phyloP scores from a whole-genome alignment of 2,797 vertebrate genomes.

The Cynopterus sphinx region DNA sequence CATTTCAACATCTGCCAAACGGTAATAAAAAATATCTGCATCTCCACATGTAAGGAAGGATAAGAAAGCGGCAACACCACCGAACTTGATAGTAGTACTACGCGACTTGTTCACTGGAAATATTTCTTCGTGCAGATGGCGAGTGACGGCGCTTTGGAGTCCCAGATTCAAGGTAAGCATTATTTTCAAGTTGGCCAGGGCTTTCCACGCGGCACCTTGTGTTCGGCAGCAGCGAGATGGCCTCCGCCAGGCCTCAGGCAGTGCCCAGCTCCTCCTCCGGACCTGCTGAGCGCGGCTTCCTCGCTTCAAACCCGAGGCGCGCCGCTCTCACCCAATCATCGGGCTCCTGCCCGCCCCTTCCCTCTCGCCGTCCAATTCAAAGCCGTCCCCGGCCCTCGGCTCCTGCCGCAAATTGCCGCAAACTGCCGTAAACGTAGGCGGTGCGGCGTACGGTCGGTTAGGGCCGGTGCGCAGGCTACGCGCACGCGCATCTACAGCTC shows the following conservation, averaged over 20 bases:
- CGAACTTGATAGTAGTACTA: not conserved
- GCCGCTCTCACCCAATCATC: slow-evolving; percentile 29
- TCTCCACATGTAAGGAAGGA: not conserved
- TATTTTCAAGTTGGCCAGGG: not conserved
- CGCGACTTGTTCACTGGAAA: not conserved
- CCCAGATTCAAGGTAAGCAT: not conserved
- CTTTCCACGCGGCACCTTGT: fast-evolving
- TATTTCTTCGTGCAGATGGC: too few species aligned
- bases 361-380: slow-evolving; percentile 27
- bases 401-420: not conserved
- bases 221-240: fast-evolving
- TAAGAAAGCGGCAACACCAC: not conserved
- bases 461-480: fast-evolving
- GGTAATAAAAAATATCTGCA: not conserved
- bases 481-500: not conserved
- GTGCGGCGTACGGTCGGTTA: not conserved
- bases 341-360: slow-evolving; percentile 61
- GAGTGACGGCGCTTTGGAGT: not conserved
- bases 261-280: too few species aligned
- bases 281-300: not conserved
- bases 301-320: slow-evolving; percentile 57
- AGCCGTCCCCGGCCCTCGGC: not conserved
- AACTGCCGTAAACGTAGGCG: not conserved
- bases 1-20: not conserved
- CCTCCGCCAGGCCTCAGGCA: fast-evolving